Percentiles rank a stretch among this genome's conserved stretches.
These are phyloP conservation scores for Ormyrus pomaceus DNA, from an alignment of 2,888 invertebrate species.

Conservation along the genomic window DNA sequence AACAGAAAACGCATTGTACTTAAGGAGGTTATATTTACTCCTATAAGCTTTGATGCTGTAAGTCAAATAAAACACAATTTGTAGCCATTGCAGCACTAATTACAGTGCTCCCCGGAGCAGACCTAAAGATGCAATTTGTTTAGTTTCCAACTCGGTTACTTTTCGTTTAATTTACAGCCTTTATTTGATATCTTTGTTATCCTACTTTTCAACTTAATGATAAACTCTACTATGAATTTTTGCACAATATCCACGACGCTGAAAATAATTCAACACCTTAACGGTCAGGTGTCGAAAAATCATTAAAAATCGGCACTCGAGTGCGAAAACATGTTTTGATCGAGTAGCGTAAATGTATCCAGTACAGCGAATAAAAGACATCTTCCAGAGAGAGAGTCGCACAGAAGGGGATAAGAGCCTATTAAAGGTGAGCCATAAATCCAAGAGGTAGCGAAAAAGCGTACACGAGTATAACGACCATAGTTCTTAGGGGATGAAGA, in stretches of 20 bases:
- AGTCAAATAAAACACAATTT: slow-evolving; percentile 33
- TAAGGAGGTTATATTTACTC: slow-evolving; percentile 30
- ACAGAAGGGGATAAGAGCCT: slow-evolving; percentile 10
- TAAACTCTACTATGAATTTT: too few relatives aligned
- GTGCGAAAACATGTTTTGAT: too few relatives aligned
- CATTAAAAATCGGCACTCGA: too few relatives aligned
- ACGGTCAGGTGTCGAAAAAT: too few relatives aligned
- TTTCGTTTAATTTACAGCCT: too few relatives aligned
- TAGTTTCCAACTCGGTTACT: slow-evolving; percentile 1
- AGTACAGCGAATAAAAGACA: neutral
- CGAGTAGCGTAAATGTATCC: slow-evolving; percentile 7
- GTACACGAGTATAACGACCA: slow-evolving; percentile 31
- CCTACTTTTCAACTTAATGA: too few relatives aligned
- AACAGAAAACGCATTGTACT: neutral
- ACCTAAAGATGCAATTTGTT: slow-evolving; percentile 18
- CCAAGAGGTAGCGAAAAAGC: neutral
- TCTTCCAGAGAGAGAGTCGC: neutral
- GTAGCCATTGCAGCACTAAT: slow-evolving; percentile 8
- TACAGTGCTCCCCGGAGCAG: slow-evolving; percentile 2
- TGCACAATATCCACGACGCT: too few relatives aligned
- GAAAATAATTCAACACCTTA: too few relatives aligned
- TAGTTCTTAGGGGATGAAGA: slow-evolving; percentile 32
- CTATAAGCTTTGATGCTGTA: slow-evolving; percentile 28
- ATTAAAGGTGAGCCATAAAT: slow-evolving; percentile 37
- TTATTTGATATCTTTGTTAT: too few relatives aligned